Evolutionary conservation across 2,113 vertebrate genomes (phyloP).

Genomic region (Crocuta crocuta): DNA sequence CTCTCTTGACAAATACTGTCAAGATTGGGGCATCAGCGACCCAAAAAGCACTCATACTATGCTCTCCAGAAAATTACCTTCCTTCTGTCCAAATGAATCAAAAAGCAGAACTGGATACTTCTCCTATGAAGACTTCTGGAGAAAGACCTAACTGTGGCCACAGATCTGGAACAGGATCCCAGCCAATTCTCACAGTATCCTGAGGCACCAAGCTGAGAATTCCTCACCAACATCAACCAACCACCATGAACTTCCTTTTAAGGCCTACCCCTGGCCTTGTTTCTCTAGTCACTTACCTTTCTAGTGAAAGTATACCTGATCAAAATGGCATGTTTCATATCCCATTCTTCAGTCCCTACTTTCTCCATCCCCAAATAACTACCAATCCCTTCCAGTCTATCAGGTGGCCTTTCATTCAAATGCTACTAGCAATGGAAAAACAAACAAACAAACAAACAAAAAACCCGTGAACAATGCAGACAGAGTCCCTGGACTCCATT

Average conservation of each 20-base stretch:
- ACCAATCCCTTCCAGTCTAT: neutral
- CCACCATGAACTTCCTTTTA: neutral
- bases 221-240: neutral
- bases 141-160: slow-evolving; percentile 16
- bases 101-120: neutral
- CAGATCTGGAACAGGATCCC: neutral
- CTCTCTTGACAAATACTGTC: neutral
- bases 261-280: neutral
- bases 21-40: neutral
- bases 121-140: neutral
- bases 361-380: neutral
- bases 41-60: neutral
- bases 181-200: slow-evolving; percentile 18
- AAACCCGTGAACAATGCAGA: neutral
- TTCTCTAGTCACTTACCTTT: neutral
- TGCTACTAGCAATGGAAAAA: neutral
- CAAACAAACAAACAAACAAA: neutral
- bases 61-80: slow-evolving; percentile 12
- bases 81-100: slow-evolving; percentile 14
- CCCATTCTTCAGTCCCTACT: neutral
- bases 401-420: slow-evolving; percentile 27
- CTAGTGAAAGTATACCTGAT: neutral
- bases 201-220: neutral
- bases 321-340: slow-evolving; percentile 24
- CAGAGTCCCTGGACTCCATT: neutral